Base-by-base conservation (phyloP, 1,140 invertebrate genomes). In the Phymastichus coffea region DNA sequence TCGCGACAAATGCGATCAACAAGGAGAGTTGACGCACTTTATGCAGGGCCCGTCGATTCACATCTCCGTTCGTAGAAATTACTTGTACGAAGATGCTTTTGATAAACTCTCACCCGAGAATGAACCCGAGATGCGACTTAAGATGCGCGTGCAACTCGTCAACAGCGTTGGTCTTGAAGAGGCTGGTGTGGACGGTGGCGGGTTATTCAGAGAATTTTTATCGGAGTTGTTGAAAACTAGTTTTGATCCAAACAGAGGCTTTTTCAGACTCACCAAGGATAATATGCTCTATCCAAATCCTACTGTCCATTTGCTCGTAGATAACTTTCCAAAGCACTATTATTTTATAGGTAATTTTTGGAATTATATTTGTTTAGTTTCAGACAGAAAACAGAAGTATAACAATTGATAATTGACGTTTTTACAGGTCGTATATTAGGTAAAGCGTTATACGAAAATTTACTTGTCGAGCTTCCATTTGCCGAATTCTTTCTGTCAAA, bases 21-120 rank as follows among this genome's bases (percentile, higher is more conserved):
- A 93, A 73, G 87, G 87, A 10, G 86, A 90, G 54, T 69, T 87
- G 23, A 81, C 85, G 1, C 85, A 89, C 56, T 91, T 92, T 70
- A 81, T 91, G 63, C 86, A 88, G 59, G 89, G 89, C 0, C 86
- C 89, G 0, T 83, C 84, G 20, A 93, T 95, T 53, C 85, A 87
- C 64, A 85, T 97, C 2, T 86, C 87, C 15, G 90, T 98, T 2
- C 81, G 96, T 46, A 82, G 97, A 53, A 92, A 91, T 68, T 95
- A 96, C 80, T 82, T 99, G 0, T 99, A 99, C 76, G 97, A 99
- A 80, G 97, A 99, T 81, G 94, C 96, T 0, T 98, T 95, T 77
- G 94, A 96, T 25, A 96, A 96, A 77, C 78, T 98, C 0, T 93
- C 93, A 4, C 84, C 84, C 1, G 91, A 94, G 68, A 98, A 96